These are phyloP conservation scores for Nomada hirtipes DNA, from an alignment of 2,888 invertebrate genomes.

Conservation along the genomic window DNA sequence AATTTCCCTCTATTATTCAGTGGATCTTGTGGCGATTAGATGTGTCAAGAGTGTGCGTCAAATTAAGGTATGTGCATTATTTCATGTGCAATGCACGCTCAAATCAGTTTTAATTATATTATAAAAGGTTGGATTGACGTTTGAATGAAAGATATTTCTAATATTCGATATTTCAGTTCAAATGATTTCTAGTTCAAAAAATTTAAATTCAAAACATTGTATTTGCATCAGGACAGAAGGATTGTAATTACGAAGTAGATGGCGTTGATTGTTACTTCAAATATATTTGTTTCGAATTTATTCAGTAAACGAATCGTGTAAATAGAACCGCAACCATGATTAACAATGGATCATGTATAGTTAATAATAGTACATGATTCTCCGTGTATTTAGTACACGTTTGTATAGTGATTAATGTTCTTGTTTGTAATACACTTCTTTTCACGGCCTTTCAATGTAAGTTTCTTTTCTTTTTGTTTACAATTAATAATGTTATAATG, in stretches of 20 bases:
- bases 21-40: too few species aligned
- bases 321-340: constrained; percentile 79
- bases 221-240: background rate
- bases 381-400: constrained; percentile 56
- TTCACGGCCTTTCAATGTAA: constrained; percentile 60
- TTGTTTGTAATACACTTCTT: constrained; percentile 62
- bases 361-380: constrained; percentile 60
- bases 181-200: background rate
- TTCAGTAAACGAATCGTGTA: constrained; percentile 79
- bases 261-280: constrained; percentile 63
- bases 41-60: too few species aligned
- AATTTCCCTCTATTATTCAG: too few species aligned
- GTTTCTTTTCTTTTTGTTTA: constrained; percentile 48
- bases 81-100: too few species aligned
- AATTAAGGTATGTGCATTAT: too few species aligned
- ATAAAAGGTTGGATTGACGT: too few species aligned
- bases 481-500: constrained; percentile 60
- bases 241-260: constrained; percentile 37
- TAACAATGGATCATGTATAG: constrained; percentile 79
- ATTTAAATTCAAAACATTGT: background rate
- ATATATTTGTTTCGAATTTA: constrained; percentile 76
- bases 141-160: too few species aligned
- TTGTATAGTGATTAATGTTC: constrained; percentile 64
- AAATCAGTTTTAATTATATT: too few species aligned
- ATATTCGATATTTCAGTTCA: too few species aligned